Evolutionary conservation across 1,140 invertebrate species (phyloP).

Genomic region (Nymphalis io): DNA sequence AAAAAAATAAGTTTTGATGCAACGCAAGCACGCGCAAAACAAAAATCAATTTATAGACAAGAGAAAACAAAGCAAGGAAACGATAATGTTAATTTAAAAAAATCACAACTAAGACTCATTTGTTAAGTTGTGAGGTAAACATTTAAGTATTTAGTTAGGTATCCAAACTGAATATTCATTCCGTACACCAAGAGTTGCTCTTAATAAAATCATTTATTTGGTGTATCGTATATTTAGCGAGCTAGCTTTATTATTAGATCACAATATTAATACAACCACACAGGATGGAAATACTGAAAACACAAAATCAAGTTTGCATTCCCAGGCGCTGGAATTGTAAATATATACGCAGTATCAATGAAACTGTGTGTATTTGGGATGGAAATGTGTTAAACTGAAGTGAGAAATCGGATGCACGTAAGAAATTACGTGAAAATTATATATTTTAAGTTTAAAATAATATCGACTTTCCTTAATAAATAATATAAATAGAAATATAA

Average conservation of each 20-base stretch:
- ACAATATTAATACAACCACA: constrained; percentile 22
- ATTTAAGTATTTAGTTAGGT: no score
- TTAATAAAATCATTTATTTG: background rate
- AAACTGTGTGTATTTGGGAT: constrained; percentile 8
- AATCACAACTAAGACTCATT: no score
- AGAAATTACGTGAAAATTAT: background rate
- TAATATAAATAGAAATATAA: no score
- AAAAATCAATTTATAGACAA: no score
- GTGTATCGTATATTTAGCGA: background rate
- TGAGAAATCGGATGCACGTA: background rate
- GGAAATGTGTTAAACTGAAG: background rate
- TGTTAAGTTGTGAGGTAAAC: no score
- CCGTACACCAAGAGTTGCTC: background rate
- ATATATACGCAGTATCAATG: constrained; percentile 23
- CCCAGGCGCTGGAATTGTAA: constrained; percentile 11
- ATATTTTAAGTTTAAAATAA: background rate
- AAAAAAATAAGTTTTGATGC: no score
- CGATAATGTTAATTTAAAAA: no score
- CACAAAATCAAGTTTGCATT: constrained; percentile 27
- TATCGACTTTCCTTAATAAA: no score
- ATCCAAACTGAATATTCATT: background rate
- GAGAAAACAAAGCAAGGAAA: no score
- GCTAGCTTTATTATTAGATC: constrained; percentile 8
- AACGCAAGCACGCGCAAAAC: no score
- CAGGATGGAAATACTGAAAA: constrained; percentile 25